Evolutionary conservation across 2,113 vertebrate species (phyloP).

Genomic region (Perca schrenkii): DNA sequence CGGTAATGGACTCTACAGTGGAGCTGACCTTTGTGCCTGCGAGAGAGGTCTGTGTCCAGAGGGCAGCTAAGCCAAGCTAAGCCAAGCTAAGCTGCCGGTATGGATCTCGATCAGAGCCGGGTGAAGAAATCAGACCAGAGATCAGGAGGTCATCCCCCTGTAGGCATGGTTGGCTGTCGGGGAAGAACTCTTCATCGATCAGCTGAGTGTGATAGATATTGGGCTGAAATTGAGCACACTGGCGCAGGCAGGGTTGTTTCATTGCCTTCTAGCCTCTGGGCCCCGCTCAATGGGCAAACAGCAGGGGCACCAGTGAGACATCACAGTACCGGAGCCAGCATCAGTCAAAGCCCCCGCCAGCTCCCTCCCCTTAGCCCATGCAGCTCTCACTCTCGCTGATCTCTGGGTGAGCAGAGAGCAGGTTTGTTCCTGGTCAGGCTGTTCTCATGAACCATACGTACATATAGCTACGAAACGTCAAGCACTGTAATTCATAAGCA

Average conservation of each 20-base stretch:
- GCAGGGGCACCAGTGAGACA: slow-evolving; percentile 31
- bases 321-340: slow-evolving; percentile 35
- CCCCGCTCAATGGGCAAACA: slow-evolving; percentile 48
- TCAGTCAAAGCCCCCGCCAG: slow-evolving; percentile 43
- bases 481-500: no score
- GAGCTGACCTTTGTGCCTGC: slow-evolving; percentile 62
- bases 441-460: no score
- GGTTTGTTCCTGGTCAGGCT: background rate
- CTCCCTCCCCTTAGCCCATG: slow-evolving; percentile 30
- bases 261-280: slow-evolving; percentile 45
- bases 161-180: slow-evolving; percentile 51
- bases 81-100: slow-evolving; percentile 73
- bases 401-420: slow-evolving; percentile 22
- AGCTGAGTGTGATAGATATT: slow-evolving; percentile 48
- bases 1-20: slow-evolving; percentile 60
- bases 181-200: slow-evolving; percentile 69
- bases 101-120: slow-evolving; percentile 73
- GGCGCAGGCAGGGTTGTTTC: slow-evolving; percentile 49
- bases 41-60: slow-evolving; percentile 67
- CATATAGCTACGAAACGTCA: no score
- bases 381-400: slow-evolving; percentile 35
- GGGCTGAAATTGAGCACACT: slow-evolving; percentile 68
- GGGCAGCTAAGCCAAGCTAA: slow-evolving; percentile 72
- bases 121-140: slow-evolving; percentile 72
- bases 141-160: slow-evolving; percentile 72